Conservation (phyloP, 2,888 invertebrate species). For the Nephrotoma appendiculata region DNA sequence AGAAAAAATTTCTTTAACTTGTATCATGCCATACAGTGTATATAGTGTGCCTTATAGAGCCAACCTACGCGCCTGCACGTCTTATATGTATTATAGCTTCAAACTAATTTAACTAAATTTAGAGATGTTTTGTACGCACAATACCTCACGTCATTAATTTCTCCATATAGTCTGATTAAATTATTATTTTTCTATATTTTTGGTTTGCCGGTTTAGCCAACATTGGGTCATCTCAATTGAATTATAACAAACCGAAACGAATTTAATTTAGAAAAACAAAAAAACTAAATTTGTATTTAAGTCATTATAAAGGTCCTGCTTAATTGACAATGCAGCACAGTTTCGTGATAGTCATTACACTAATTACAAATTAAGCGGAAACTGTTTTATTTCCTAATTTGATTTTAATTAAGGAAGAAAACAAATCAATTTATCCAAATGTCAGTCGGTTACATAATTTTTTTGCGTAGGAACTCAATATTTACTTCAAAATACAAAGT, state of each 20-base stretch:
- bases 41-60: not conserved
- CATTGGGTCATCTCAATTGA: not conserved
- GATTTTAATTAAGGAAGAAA: not conserved
- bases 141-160: not conserved
- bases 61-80: not conserved
- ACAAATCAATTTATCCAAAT: not conserved
- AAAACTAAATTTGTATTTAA: not conserved
- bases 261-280: not conserved
- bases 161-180: not conserved
- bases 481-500: not conserved
- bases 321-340: not conserved
- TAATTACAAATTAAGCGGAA: not conserved
- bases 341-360: not conserved
- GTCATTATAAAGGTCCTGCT: not conserved
- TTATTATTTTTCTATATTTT: not conserved
- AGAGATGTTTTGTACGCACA: not conserved
- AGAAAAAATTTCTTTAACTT: not conserved
- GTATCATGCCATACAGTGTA: not conserved
- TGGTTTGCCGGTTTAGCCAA: not conserved
- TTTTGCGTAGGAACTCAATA: not conserved
- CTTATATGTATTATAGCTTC: not conserved
- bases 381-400: not conserved
- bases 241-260: not conserved
- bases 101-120: not conserved
- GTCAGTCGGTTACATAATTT: not conserved